Evolutionary conservation across 2,113 vertebrate genomes (phyloP).

Genomic region (Nanorana parkeri): DNA sequence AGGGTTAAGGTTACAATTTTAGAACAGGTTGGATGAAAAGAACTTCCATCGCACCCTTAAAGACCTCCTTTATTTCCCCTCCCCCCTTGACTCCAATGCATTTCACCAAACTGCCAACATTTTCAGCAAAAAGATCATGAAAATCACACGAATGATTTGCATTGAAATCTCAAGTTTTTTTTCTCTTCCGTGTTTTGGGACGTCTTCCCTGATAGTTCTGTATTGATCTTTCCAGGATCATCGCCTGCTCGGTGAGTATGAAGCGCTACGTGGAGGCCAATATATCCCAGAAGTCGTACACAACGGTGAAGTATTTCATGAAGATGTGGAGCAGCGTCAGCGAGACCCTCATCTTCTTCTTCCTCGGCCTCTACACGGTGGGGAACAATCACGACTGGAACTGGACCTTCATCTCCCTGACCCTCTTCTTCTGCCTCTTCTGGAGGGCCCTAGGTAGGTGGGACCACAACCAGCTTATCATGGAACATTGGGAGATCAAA

Average conservation of each 20-base stretch:
- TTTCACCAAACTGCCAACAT: too few species aligned
- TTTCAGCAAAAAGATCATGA: too few species aligned
- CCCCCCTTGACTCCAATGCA: too few species aligned
- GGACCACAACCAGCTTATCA: background rate
- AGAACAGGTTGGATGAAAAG: too few species aligned
- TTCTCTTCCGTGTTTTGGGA: too few species aligned
- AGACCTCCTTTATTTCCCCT: too few species aligned
- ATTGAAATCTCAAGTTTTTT: too few species aligned
- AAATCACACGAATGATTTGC: too few species aligned
- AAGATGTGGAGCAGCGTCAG: slow-evolving; percentile 87
- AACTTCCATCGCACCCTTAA: too few species aligned
- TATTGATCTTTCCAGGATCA: slow-evolving; percentile 68
- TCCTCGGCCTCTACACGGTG: slow-evolving; percentile 81
- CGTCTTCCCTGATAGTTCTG: background rate
- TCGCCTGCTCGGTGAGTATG: slow-evolving; percentile 83
- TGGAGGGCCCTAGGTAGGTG: slow-evolving; percentile 78
- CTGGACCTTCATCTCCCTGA: slow-evolving; percentile 81
- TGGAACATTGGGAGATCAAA: background rate
- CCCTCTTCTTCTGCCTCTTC: slow-evolving; percentile 78
- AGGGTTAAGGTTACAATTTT: too few species aligned
- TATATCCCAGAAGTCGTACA: slow-evolving; percentile 82
- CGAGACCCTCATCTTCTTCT: slow-evolving; percentile 84
- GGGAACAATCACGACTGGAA: slow-evolving; percentile 82
- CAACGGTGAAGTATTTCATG: slow-evolving; percentile 84
- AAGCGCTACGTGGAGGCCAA: slow-evolving; percentile 84